Evolutionary conservation across 2,113 vertebrate genomes (phyloP), one percentile per base, ranked within the genome.

Genomic region (Ceyx cyanopectus): DNA sequence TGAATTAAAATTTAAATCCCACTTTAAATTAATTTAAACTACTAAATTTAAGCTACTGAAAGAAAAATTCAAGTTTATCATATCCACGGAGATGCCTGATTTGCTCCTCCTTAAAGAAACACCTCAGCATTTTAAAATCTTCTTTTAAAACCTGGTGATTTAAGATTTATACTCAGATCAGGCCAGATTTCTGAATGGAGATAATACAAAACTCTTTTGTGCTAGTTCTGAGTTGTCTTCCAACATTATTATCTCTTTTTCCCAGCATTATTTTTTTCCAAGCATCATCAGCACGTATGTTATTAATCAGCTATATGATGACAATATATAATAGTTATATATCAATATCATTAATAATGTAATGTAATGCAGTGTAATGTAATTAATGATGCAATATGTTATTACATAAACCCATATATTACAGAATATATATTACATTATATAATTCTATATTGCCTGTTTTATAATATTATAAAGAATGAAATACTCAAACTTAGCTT

Each of bases 21-120:
- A 37, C 37, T 37, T 37, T 65, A 5, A 22, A 22, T 50, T 50
- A 23, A 50, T 83, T 84, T 74, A 65, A 89, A n/a, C 12, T 22
- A 13, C 16, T 20, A 46, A 46, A 46, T 83, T 81, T 78, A 65
- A 89, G 29, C 13, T 22, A 14, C 14, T 10, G 16, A 61, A 86
- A 37, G 21, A 65, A 81, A 54, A 48, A 20, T 23, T 12, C 6
- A 26, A 17, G 29, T 30, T 22, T 5, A 23, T 83, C 5, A 6
- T n/a, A n/a, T 30, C 34, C 41, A 7, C 45, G 67, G 53, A 76
- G 10, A 67, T 14, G 32, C 0, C 0, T 19, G 5, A 22, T 60
- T 63, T 75, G 57, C 7, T 92, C 48, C 19, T 73, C 40, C 37
- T 29, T 68, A 51, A 60, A 58, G 43, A 93, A 82, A 68, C 17